Evolutionary conservation across 1,140 invertebrate genomes (phyloP).

Genomic region (Myzus persicae): DNA sequence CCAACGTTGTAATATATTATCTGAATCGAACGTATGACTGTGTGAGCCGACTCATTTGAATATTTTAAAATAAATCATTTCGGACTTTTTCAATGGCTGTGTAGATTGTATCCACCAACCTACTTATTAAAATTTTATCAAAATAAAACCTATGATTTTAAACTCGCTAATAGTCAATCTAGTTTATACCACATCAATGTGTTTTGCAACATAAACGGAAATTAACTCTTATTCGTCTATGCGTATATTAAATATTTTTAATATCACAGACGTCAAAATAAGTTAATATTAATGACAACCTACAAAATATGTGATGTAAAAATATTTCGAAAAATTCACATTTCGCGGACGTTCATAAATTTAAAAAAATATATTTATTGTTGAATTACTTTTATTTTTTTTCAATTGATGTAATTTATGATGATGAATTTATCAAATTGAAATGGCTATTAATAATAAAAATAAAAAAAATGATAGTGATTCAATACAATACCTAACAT

Average conservation of each 20-base stretch:
- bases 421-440: not conserved
- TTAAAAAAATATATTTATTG: not conserved
- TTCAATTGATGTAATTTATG: not conserved
- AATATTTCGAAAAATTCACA: not conserved
- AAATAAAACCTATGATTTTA: not conserved
- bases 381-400: not conserved
- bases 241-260: not conserved
- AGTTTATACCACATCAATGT: not conserved
- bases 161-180: not conserved
- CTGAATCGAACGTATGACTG: not conserved
- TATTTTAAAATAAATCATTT: not conserved
- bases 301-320: no score
- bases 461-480: not conserved
- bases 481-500: not conserved
- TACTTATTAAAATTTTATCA: not conserved
- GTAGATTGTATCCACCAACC: not conserved
- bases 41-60: not conserved
- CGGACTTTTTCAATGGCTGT: not conserved
- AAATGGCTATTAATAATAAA: not conserved
- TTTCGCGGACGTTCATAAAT: not conserved
- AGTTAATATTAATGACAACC: not conserved
- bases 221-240: slow-evolving; percentile 4
- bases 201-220: not conserved
- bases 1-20: not conserved
- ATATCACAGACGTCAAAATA: not conserved